Evolutionary conservation across 1,140 invertebrate species (phyloP), one percentile per base, ranked within the genome.

Genomic region (Tachypleus tridentatus): DNA sequence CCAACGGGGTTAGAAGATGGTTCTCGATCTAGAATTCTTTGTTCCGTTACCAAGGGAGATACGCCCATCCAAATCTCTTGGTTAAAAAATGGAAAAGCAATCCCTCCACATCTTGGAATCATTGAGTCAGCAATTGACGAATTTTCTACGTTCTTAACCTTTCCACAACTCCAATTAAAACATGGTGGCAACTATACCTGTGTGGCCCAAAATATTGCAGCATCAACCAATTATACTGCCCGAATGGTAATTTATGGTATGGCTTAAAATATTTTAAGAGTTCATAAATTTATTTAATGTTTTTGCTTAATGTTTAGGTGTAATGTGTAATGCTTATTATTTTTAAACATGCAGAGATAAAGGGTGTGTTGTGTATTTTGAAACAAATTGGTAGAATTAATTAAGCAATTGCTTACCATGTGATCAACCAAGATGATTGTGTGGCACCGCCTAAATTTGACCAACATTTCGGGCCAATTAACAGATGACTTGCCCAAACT

Each of bases 1-100:
- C 85, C 85, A 69, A 72, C 82, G 72, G 82, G 79, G 63, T 81
- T 86, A 11, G 79, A 80, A 66, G 74, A 82, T 66, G 91, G 89
- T 4, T 80, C 82, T 51, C 78, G 82, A 60, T 84, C 86, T 4
- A 78, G 81, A 57, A 81, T 95, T 58, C 78, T 80, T 48, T 79
- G 78, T 69, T 72, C 73, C 4, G 75, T 78, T 29, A 78, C 74
- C 60, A 77, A 75, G 64, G 78, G 78, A 4, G 78, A 79, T 69
- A 69, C 74, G 47, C 78, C 78, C 49, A 74, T 79, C 47, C 71
- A 69, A 49, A 74, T 79, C 6, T 62, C 69, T n/a, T 79, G 78
- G 78, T 68, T 74, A n/a, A 78, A 78, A 65, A 75, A 79, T 66
- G 75, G 74, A 6, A 57, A 72, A 57, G 61, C 67, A 4, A 74